Conservation (phyloP, 2,113 vertebrate genomes). For the Megaceryle torquata region DNA sequence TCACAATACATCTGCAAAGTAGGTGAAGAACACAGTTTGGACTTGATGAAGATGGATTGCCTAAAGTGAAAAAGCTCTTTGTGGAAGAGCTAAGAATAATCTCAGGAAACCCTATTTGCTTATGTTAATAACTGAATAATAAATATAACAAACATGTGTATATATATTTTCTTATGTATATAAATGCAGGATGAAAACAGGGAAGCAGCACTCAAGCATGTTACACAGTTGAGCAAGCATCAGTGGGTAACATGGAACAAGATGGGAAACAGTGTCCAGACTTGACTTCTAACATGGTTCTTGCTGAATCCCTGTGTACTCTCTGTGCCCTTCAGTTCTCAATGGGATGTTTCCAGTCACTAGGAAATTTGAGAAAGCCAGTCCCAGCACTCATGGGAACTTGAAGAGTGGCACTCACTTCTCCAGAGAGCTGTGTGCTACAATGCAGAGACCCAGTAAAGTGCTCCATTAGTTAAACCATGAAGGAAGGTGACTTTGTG, state of each 20-base stretch:
- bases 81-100: background rate
- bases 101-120: background rate
- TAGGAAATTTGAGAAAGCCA: background rate
- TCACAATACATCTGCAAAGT: background rate
- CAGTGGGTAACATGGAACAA: background rate
- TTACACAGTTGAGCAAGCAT: background rate
- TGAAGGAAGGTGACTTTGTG: background rate
- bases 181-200: background rate
- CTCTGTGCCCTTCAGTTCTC: background rate
- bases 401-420: background rate
- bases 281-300: background rate
- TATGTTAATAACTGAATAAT: background rate
- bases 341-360: background rate
- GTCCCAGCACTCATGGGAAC: background rate
- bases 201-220: background rate
- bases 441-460: background rate
- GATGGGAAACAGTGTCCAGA: background rate
- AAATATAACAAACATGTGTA: background rate
- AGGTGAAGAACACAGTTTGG: background rate
- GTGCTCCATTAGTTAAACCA: background rate
- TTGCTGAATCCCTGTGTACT: background rate
- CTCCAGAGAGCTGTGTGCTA: background rate
- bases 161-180: background rate
- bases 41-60: background rate
- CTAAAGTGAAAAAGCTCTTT: background rate